Evolutionary conservation across 2,113 vertebrate species (phyloP), one percentile per base, ranked within the genome.

Genomic region (Ploceus nigricollis): DNA sequence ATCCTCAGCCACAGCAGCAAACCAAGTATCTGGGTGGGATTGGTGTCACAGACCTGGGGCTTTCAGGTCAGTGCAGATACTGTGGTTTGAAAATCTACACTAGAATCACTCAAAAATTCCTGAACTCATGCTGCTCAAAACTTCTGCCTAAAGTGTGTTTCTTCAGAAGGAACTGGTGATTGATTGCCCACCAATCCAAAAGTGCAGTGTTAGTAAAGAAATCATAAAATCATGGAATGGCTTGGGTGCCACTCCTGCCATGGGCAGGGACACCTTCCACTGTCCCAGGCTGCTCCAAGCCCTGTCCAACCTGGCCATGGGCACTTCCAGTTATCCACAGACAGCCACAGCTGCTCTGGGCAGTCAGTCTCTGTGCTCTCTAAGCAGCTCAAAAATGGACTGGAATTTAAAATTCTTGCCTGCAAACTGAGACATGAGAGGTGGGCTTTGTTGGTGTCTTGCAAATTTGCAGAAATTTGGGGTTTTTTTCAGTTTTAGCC

Each of bases 271-370:
- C 58, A 39, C 5, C 28, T 54, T 4, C 40, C 40, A 14, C 58
- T 28, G 6, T 11, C 40, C 48, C 58, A 56, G 40, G 39, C 0
- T 8, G 37, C n/a, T 69, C 44, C n/a, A 33, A 25, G 12, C 50
- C 50, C 50, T 1, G 0, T 70, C 47, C 51, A 35, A 2, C 18
- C 53, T 53, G 57, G 22, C 68, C 57, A 37, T 7, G 81, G 28
- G 0, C 45, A 51, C 20, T 63, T 0, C 31, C 57, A 63, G 39
- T 47, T 39, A 21, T 37, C 20, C n/a, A 24, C 2, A 12, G 10
- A 2, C 6, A 71, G 14, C 30, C 53, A 9, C 35, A 23, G 47
- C 47, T 45, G 0, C 39, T 27, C 16, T 37, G 33, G 25, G 6
- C 13, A 39, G 7, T 24, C 51, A 4, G 22, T 19, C 7, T 2